These are phyloP conservation scores for Rhizomys pruinosus DNA, from an alignment of 2,113 vertebrate species.

Conservation along the genomic window DNA sequence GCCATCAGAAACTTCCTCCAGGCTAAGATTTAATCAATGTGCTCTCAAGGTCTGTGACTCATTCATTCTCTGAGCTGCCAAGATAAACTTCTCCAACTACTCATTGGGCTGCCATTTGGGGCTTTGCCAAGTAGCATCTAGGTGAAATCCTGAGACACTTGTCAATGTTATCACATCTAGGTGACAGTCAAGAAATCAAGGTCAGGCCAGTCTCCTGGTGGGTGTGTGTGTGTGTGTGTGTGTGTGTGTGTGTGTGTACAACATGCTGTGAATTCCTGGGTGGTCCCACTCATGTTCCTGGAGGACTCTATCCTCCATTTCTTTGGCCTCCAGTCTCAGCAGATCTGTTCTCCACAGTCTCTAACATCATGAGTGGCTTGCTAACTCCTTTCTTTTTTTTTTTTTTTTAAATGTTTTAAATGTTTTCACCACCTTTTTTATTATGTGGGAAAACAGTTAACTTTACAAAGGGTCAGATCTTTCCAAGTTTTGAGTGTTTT, in stretches of 20 bases:
- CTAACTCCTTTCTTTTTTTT: too few relatives aligned
- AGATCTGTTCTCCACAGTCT: not conserved
- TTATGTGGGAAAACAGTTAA: conserved; percentile 62
- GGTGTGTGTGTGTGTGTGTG: not conserved
- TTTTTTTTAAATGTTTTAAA: too few relatives aligned
- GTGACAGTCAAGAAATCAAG: too few relatives aligned
- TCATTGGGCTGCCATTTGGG: accelerated
- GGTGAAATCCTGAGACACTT: not conserved
- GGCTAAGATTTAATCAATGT: not conserved
- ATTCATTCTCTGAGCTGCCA: not conserved
- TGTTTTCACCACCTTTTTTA: not conserved
- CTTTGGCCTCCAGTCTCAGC: not conserved
- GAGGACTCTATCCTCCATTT: not conserved
- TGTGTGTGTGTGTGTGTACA: too few relatives aligned
- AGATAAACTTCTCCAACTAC: too few relatives aligned
- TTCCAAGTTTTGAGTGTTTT: not conserved
- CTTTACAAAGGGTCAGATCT: conserved; percentile 60
- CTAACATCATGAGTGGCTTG: accelerated
- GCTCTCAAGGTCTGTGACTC: not conserved
- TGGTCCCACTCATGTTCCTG: not conserved
- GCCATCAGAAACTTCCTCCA: too few relatives aligned
- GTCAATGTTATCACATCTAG: accelerated
- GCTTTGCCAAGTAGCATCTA: not conserved
- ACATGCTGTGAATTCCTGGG: not conserved
- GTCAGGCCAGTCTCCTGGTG: too few relatives aligned